These are phyloP conservation scores for Parambassis ranga DNA, from an alignment of 2,797 vertebrate genomes.

Conservation along the genomic window DNA sequence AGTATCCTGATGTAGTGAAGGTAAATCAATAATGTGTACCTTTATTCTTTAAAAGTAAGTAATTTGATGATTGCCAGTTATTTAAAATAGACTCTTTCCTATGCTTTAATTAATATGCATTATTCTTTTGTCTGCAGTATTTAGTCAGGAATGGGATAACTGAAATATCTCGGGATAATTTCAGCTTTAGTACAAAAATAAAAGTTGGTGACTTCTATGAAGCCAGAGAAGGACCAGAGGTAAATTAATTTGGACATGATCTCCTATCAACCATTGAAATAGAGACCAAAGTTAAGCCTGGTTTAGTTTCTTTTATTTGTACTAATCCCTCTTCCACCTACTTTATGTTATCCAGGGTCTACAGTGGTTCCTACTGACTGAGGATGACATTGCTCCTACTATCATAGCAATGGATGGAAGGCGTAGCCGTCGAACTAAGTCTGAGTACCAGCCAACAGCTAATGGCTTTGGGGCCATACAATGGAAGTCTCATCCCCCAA, in stretches of 20 bases:
- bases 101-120: constrained; percentile 3
- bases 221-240: constrained; percentile 95
- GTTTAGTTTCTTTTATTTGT: background rate
- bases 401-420: constrained; percentile 91
- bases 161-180: constrained; percentile 95
- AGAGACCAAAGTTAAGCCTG: background rate
- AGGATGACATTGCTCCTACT: constrained; percentile 86
- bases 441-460: constrained; percentile 73
- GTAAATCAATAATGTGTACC: constrained; percentile 61
- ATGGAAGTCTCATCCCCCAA: constrained; percentile 81
- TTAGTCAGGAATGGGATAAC: constrained; percentile 93
- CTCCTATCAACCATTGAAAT: background rate
- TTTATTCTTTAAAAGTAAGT: too few species aligned
- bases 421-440: constrained; percentile 83
- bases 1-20: constrained; percentile 96
- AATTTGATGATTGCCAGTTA: too few species aligned
- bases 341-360: constrained; percentile 80
- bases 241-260: too few species aligned
- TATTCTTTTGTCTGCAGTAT: constrained; percentile 83
- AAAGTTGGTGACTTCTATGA: constrained; percentile 98
- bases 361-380: constrained; percentile 91
- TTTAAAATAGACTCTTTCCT: background rate
- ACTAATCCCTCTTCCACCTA: background rate
- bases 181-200: constrained; percentile 98
- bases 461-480: constrained; percentile 73